Evolutionary conservation across 1,140 invertebrate species (phyloP).

Genomic region (Nymphalis io): DNA sequence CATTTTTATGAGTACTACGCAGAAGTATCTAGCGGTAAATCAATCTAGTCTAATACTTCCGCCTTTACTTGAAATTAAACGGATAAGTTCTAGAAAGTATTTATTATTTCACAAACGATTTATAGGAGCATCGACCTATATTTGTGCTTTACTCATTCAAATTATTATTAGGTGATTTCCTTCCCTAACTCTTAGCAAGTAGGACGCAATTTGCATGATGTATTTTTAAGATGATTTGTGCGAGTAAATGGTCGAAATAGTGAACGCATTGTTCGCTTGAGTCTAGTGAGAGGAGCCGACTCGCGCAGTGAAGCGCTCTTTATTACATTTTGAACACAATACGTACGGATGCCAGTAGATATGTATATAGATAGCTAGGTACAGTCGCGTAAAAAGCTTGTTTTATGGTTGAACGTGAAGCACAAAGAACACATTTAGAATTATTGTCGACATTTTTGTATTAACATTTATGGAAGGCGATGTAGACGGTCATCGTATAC

Average conservation of each 20-base stretch:
- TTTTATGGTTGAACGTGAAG: constrained; percentile 22
- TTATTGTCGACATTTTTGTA: constrained; percentile 35
- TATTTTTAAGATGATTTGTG: constrained; percentile 13
- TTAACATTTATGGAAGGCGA: constrained; percentile 20
- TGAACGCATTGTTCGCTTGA: constrained; percentile 43
- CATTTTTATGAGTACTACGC: neutral
- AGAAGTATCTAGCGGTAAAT: neutral
- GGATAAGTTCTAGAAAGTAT: constrained; percentile 44
- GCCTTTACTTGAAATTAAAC: constrained; percentile 5
- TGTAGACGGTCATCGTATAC: neutral
- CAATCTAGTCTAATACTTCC: constrained; percentile 9
- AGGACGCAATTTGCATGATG: neutral
- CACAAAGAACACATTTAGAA: constrained; percentile 35
- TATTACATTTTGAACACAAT: constrained; percentile 65
- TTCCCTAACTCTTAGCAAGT: neutral
- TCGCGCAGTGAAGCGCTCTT: constrained; percentile 57
- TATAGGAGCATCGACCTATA: constrained; percentile 29
- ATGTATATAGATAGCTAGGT: constrained; percentile 31
- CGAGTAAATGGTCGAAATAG: constrained; percentile 43
- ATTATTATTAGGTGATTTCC: neutral
- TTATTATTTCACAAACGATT: constrained; percentile 41
- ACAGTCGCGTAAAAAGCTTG: constrained; percentile 35
- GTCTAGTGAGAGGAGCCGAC: constrained; percentile 38
- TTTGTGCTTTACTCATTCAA: neutral
- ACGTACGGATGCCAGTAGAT: constrained; percentile 12